Evolutionary conservation across 1,140 invertebrate species (phyloP).

Genomic region (Hyles euphorbiae): DNA sequence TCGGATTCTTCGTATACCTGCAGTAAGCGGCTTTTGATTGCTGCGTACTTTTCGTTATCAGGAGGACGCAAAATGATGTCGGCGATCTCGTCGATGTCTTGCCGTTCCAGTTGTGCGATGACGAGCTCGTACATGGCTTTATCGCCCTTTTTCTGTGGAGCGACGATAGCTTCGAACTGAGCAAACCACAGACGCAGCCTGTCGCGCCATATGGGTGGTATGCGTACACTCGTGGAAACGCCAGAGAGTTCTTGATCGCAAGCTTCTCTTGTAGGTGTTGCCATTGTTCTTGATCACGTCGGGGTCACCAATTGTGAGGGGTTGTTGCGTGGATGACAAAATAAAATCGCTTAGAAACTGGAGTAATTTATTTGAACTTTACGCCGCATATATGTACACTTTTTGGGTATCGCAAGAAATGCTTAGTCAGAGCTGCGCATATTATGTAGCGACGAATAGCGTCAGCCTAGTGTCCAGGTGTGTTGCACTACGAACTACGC

Average conservation of each 20-base stretch:
- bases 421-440: too few species aligned
- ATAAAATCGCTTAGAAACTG: too few species aligned
- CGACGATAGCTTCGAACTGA: slow-evolving; percentile 10
- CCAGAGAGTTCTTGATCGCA: not conserved
- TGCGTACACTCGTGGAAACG: not conserved
- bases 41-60: slow-evolving; percentile 4
- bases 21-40: slow-evolving; percentile 5
- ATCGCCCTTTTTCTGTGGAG: slow-evolving; percentile 3
- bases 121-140: slow-evolving; percentile 10
- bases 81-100: slow-evolving; percentile 3
- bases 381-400: too few species aligned
- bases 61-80: slow-evolving; percentile 6
- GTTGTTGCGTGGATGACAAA: too few species aligned
- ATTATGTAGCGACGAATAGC: too few species aligned
- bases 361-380: too few species aligned
- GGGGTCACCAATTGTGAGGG: too few species aligned
- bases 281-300: too few species aligned
- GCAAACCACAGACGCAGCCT: slow-evolving; percentile 5
- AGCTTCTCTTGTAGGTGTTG: too few species aligned
- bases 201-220: slow-evolving; percentile 4
- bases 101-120: slow-evolving; percentile 6
- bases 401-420: too few species aligned
- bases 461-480: too few species aligned
- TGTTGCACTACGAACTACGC: too few species aligned
- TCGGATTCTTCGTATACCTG: slow-evolving; percentile 5